Base-by-base conservation (phyloP, 2,888 invertebrate genomes). In the Helicoverpa assulta region DNA sequence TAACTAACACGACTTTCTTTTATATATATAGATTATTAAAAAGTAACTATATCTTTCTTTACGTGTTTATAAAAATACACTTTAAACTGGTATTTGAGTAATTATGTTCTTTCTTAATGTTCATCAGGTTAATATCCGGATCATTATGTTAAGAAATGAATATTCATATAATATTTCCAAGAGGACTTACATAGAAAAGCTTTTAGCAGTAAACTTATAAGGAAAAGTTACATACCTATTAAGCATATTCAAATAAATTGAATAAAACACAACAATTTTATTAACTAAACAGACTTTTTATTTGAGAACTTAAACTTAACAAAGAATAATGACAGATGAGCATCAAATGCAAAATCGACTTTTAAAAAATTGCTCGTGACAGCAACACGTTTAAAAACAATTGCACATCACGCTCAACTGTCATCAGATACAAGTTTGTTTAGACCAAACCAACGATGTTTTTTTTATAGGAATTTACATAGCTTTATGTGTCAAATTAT, bases 271-370 rank as follows among this genome's bases (percentile, higher is more conserved):
- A 26, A 53, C 12, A 10, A 29, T 19, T 26, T 40, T 54, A 73
- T 12, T 0, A 59, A 59, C 65, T 74, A 65, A 62, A 58, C 78
- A 78, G 73, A 73, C 73, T 78, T 61, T 61, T 21, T 0, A 72
- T 47, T 57, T 8, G 65, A 54, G 54, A 51, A n/a, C 33, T 58
- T 40, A 21, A 59, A 60, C 29, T 47, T 69, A 52, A 40, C 6
- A 4, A 19, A 37, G 6, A 37, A 18, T 33, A 18, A 53, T 18
- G 50, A 8, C 3, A 50, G 18, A 18, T 18, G 8, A 47, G n/a
- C n/a, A 12, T 47, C 14, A 14, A 40, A 40, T 40, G 40, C 40
- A 40, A 7, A 8, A 6, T 1, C 2, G 26, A 4, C 26, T 3
- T 26, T 26, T 26, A 26, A 26, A 26, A 26, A 26, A 26, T 26